Evolutionary conservation across 2,113 vertebrate genomes (phyloP).

Genomic region (Panthera leo): DNA sequence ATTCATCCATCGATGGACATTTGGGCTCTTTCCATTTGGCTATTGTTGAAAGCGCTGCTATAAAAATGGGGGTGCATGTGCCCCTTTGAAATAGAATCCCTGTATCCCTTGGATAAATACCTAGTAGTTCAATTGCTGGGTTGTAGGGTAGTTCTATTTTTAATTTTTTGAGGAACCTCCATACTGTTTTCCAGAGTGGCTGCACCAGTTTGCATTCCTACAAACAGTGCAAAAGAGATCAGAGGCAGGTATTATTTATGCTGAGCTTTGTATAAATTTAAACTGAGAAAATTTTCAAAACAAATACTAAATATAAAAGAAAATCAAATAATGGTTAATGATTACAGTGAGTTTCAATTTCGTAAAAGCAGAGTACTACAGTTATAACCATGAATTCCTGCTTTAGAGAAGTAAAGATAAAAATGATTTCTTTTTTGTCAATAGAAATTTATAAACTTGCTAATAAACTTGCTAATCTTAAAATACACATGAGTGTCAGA

Average conservation of each 20-base stretch:
- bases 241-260: background rate
- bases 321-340: conserved; percentile 4
- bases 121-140: too few relatives aligned
- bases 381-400: background rate
- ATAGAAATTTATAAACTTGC: background rate
- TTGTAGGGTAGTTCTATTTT: too few relatives aligned
- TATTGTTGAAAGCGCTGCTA: too few relatives aligned
- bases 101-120: too few relatives aligned
- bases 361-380: background rate
- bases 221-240: too few relatives aligned
- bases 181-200: too few relatives aligned
- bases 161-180: too few relatives aligned
- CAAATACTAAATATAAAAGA: background rate
- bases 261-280: conserved; percentile 35
- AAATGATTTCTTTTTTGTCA: conserved; percentile 5
- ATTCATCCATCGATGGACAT: too few relatives aligned
- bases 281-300: background rate
- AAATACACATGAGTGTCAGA: background rate
- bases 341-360: conserved; percentile 15
- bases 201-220: too few relatives aligned
- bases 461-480: background rate
- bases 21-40: too few relatives aligned
- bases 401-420: background rate
- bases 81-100: too few relatives aligned
- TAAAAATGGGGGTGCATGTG: too few relatives aligned